These are phyloP conservation scores for Brachionus plicatilis DNA, from an alignment of 1,140 invertebrate species.

Conservation along the genomic window DNA sequence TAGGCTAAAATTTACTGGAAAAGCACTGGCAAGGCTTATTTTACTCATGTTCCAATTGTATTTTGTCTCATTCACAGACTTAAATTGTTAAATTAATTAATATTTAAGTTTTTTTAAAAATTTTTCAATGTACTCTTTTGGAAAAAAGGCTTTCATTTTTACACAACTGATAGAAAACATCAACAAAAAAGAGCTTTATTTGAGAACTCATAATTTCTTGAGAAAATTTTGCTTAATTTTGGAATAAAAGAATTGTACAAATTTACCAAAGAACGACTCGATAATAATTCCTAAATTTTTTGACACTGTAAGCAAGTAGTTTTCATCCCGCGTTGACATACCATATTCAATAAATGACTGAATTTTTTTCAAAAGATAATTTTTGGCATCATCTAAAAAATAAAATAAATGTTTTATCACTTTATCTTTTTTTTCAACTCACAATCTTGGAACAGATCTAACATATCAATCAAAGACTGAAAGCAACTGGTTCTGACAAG, in stretches of 20 bases:
- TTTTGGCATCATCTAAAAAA: conserved; percentile 16
- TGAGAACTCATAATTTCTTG: conserved; percentile 16
- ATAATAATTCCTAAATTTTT: conserved; percentile 7
- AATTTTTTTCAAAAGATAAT: conserved; percentile 36
- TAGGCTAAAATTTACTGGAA: neutral
- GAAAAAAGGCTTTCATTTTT: conserved; percentile 23
- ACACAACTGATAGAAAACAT: conserved; percentile 31
- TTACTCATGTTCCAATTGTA: conserved; percentile 35
- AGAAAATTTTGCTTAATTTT: neutral
- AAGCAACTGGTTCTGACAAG: conserved; percentile 9
- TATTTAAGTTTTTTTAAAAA: neutral
- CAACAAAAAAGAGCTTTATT: conserved; percentile 10
- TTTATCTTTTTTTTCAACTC: neutral
- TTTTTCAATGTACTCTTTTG: neutral
- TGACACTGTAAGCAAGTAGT: neutral
- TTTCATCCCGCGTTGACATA: neutral
- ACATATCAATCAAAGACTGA: conserved; percentile 7
- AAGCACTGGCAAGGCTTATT: conserved; percentile 5
- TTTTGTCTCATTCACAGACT: conserved; percentile 20
- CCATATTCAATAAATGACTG: conserved; percentile 30
- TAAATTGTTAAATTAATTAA: neutral
- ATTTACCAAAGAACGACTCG: neutral
- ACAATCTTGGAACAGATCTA: conserved; percentile 24
- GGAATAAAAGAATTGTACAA: neutral
- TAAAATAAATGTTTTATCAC: neutral